Percentiles rank a stretch among this genome's conserved stretches.
Evolutionary conservation across 2,888 invertebrate genomes (phyloP).

Genomic region (Griposia aprilina): DNA sequence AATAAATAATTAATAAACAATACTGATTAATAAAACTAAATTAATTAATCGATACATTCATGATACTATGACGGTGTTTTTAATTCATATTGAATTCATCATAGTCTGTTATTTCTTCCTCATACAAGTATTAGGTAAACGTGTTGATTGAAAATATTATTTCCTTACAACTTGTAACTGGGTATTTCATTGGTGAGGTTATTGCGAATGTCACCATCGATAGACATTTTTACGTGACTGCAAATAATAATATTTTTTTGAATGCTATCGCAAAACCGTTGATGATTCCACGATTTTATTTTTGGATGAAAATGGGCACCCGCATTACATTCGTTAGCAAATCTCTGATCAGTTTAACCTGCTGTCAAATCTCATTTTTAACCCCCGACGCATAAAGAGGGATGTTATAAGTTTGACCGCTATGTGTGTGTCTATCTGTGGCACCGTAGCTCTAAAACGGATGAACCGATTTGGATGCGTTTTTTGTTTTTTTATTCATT

Average conservation of each 20-base stretch:
- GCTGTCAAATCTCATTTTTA: too few species aligned
- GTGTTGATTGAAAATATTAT: neutral
- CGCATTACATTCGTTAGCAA: too few species aligned
- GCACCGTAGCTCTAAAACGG: too few species aligned
- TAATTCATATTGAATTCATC: constrained; percentile 4
- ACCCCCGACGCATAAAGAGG: too few species aligned
- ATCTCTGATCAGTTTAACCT: too few species aligned
- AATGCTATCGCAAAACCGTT: neutral
- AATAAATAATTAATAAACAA: constrained; percentile 1
- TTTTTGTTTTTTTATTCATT: too few species aligned
- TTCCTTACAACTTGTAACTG: neutral
- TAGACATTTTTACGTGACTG: neutral
- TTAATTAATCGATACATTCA: constrained; percentile 1
- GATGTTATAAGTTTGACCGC: too few species aligned
- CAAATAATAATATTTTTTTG: neutral
- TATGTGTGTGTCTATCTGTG: too few species aligned
- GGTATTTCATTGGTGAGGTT: neutral
- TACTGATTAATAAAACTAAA: neutral
- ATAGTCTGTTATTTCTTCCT: constrained; percentile 3
- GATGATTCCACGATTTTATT: neutral
- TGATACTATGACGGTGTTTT: neutral
- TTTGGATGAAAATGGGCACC: neutral
- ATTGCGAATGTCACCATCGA: neutral
- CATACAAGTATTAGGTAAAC: neutral
- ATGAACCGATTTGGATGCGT: too few species aligned